These are phyloP conservation scores for Chrysolina haemoptera DNA, from an alignment of 2,888 invertebrate genomes.

Conservation along the genomic window DNA sequence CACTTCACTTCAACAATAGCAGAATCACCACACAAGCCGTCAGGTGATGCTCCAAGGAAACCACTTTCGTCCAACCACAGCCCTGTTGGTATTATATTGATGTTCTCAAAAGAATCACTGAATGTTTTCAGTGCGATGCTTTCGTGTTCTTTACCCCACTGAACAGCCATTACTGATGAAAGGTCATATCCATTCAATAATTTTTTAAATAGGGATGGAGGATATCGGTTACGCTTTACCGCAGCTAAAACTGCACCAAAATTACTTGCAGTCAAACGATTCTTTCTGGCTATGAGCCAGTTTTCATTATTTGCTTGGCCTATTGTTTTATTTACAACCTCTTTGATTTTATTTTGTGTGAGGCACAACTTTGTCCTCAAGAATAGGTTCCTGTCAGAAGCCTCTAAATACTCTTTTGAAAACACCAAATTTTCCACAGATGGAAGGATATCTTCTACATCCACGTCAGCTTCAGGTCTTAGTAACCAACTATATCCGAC, in stretches of 20 bases:
- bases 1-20: neutral
- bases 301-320: neutral
- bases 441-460: constrained; percentile 18
- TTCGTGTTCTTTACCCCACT: constrained; percentile 2
- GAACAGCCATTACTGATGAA: neutral
- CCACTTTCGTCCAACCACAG: neutral
- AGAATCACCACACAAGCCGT: neutral
- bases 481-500: constrained; percentile 13
- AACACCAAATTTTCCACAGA: constrained; percentile 1
- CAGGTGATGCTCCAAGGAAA: neutral
- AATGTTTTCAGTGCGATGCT: neutral
- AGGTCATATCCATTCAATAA: neutral
- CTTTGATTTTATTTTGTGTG: neutral
- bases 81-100: neutral
- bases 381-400: too few relatives aligned
- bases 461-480: neutral
- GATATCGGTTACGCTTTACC: neutral
- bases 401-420: neutral
- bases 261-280: neutral
- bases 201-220: neutral
- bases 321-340: neutral
- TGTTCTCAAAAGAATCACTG: neutral
- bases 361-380: neutral
- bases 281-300: neutral
- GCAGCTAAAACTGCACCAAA: neutral